Evolutionary conservation across 2,113 vertebrate species (phyloP).

Genomic region (Phalacrocorax pelagicus): DNA sequence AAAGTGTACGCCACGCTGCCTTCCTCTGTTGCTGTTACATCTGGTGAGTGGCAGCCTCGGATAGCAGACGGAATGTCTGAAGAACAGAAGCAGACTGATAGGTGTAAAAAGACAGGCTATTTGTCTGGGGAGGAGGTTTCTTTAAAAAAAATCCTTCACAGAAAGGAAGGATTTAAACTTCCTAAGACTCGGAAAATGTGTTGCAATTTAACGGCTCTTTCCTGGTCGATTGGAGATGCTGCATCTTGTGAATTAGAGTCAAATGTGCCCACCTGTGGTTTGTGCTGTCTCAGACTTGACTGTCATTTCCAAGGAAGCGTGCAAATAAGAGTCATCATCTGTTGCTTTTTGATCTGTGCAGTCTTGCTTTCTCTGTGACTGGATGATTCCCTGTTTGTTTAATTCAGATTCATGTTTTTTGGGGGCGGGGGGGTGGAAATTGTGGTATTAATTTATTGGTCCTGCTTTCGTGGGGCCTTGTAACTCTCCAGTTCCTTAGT

Average conservation of each 20-base stretch:
- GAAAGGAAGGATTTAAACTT: not conserved
- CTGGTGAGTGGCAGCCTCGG: conserved; percentile 76
- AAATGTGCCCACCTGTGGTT: not conserved
- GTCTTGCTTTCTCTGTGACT: not conserved
- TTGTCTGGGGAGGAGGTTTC: not conserved
- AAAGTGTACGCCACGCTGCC: conserved; percentile 81
- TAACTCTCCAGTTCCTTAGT: not conserved
- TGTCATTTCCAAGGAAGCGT: not conserved
- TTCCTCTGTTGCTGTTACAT: conserved; percentile 82
- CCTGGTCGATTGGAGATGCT: not conserved
- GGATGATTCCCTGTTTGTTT: not conserved
- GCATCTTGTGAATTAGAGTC: not conserved
- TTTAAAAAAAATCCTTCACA: not conserved
- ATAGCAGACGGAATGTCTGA: not conserved
- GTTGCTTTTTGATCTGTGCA: not conserved
- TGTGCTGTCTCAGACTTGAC: not conserved
- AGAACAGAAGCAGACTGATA: fast-evolving
- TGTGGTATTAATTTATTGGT: not conserved
- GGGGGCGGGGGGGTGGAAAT: fast-evolving
- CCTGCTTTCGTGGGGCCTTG: not conserved
- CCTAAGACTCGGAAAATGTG: not conserved
- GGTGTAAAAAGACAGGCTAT: not conserved
- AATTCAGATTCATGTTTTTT: not conserved
- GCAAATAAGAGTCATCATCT: not conserved
- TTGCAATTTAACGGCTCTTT: not conserved